Conservation (phyloP, 2,797 vertebrate genomes). For the Otolemur crassicaudatus region DNA sequence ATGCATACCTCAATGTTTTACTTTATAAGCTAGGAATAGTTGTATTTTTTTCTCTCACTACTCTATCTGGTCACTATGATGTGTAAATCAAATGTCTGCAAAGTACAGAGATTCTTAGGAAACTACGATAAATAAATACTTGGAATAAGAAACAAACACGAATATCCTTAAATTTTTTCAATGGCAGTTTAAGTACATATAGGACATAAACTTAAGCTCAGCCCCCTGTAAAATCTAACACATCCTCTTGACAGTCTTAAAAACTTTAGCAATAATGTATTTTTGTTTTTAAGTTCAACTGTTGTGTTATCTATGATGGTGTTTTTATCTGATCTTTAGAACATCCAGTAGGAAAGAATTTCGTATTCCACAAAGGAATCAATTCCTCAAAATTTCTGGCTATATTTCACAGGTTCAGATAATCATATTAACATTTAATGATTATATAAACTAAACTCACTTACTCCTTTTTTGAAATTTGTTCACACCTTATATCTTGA, state of each 20-base stretch:
- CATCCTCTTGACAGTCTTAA: neutral
- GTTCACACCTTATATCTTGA: slow-evolving; percentile 23
- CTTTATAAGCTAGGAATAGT: neutral
- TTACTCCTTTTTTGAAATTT: slow-evolving; percentile 53
- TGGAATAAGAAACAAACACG: slow-evolving; percentile 32
- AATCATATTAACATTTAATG: slow-evolving; percentile 62
- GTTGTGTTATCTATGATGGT: neutral
- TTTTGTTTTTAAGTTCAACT: slow-evolving; percentile 27
- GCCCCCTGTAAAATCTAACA: slow-evolving; percentile 10
- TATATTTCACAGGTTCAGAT: slow-evolving; percentile 21
- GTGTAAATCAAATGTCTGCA: neutral
- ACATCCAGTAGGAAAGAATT: neutral
- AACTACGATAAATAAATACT: slow-evolving; percentile 8
- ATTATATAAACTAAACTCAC: slow-evolving; percentile 39
- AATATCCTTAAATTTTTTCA: neutral
- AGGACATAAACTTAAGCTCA: neutral
- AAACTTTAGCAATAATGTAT: slow-evolving; percentile 31
- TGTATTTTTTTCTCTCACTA: neutral
- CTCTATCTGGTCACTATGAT: neutral
- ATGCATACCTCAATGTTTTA: neutral
- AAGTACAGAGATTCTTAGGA: neutral
- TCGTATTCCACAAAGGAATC: slow-evolving; percentile 26
- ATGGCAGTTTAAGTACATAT: neutral
- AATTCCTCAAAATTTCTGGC: slow-evolving; percentile 29
- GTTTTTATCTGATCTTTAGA: neutral